Conservation (phyloP, 2,888 invertebrate species). For the Aphodius granarius region DNA sequence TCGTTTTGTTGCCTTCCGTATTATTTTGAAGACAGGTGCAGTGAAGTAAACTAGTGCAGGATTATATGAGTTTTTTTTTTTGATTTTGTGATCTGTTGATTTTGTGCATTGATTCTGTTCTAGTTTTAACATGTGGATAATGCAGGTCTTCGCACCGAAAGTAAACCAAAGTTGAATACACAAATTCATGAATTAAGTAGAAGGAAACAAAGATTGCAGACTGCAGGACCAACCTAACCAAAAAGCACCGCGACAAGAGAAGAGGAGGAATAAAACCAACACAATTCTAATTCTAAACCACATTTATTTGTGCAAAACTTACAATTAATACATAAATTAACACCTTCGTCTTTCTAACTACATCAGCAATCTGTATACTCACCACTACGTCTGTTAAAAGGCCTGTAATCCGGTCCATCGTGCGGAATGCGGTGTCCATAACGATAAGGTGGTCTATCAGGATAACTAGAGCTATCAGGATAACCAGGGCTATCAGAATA, state of each 20-base stretch:
- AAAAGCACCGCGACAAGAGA: not conserved
- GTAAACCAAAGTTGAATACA: too few relatives aligned
- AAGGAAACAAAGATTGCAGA: too few relatives aligned
- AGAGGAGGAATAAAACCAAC: conserved; percentile 22
- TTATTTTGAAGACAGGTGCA: not conserved
- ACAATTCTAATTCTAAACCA: conserved; percentile 17
- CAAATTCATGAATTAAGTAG: too few relatives aligned
- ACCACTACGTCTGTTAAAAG: conserved; percentile 27
- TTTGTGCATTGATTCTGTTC: too few relatives aligned
- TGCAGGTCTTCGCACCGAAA: too few relatives aligned
- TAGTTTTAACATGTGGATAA: too few relatives aligned
- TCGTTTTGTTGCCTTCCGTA: not conserved
- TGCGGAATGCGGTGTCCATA: conserved; percentile 10
- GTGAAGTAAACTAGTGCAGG: too few relatives aligned
- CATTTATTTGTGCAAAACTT: conserved; percentile 24
- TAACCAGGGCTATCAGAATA: conserved; percentile 21
- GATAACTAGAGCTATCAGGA: too few relatives aligned
- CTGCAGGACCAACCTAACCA: not conserved
- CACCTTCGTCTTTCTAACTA: not conserved
- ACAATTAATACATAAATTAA: conserved; percentile 9
- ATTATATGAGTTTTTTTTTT: too few relatives aligned
- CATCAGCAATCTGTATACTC: conserved; percentile 23
- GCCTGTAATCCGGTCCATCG: conserved; percentile 6
- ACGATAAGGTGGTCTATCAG: too few relatives aligned
- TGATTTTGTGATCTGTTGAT: too few relatives aligned